Conservation (phyloP, 2,888 invertebrate genomes). For the Xanthostigma xanthostigma region DNA sequence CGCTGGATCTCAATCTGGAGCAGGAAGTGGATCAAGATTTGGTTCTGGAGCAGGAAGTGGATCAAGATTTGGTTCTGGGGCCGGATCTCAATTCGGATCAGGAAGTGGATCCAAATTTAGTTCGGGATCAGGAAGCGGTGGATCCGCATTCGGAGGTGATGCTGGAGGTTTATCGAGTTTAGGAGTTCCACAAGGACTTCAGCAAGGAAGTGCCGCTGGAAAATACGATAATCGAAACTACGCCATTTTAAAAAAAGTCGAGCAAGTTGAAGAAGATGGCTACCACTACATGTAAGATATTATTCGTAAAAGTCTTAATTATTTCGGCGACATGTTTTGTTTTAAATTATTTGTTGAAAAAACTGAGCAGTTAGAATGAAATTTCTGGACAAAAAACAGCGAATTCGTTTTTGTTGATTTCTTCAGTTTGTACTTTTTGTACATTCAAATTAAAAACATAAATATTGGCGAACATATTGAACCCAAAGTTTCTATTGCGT, state of each 20-base stretch:
- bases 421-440: too few species aligned
- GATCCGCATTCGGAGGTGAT: slow-evolving; percentile 17
- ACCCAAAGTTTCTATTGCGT: neutral
- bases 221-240: slow-evolving; percentile 30
- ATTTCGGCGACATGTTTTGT: too few species aligned
- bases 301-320: slow-evolving; percentile 16
- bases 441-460: too few species aligned
- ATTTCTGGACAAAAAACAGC: too few species aligned
- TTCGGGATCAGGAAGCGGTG: slow-evolving; percentile 22
- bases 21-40: slow-evolving; percentile 4
- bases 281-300: slow-evolving; percentile 36
- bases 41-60: slow-evolving; percentile 1
- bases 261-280: slow-evolving; percentile 35
- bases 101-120: slow-evolving; percentile 11
- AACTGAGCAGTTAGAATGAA: too few species aligned
- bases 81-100: neutral
- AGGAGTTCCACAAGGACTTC: slow-evolving; percentile 13
- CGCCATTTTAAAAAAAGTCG: slow-evolving; percentile 31
- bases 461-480: slow-evolving; percentile 12
- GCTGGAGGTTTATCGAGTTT: slow-evolving; percentile 16
- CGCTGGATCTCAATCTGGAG: neutral
- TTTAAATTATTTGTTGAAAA: too few species aligned
- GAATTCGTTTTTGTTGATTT: too few species aligned
- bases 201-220: slow-evolving; percentile 15
- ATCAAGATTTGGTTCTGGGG: neutral